phyloP scores from a whole-genome alignment of 2,888 invertebrate genomes.

The Hartigia nigra region DNA sequence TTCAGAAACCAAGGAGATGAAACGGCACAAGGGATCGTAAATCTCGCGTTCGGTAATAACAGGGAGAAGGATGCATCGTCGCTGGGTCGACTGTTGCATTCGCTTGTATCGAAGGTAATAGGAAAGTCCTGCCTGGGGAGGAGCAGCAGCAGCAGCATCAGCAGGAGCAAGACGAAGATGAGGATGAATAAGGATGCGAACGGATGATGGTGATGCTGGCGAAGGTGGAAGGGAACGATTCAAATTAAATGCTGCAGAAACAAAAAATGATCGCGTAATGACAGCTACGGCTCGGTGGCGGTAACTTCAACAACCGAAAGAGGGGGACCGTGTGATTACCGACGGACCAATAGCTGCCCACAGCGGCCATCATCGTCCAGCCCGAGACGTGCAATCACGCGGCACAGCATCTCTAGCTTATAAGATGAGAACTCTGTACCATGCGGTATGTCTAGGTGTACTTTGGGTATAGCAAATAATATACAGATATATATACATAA shows the following conservation, averaged over 20 bases:
- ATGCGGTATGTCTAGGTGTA: background rate
- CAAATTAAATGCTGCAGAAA: constrained; percentile 57
- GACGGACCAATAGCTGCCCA: constrained; percentile 62
- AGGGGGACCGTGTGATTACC: constrained; percentile 62
- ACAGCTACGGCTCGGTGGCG: constrained; percentile 48
- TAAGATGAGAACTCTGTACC: background rate
- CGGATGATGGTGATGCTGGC: background rate
- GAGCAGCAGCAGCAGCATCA: background rate
- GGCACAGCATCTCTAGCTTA: background rate
- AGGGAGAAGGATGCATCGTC: background rate
- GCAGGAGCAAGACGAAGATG: constrained; percentile 10
- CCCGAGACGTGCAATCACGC: constrained; percentile 65
- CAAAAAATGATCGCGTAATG: constrained; percentile 61
- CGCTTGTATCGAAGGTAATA: background rate
- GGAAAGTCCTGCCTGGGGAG: background rate
- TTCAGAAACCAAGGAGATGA: background rate
- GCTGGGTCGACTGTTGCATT: constrained; percentile 1
- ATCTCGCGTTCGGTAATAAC: constrained; percentile 8
- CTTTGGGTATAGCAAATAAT: background rate
- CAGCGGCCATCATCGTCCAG: constrained; percentile 66
- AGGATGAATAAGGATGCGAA: constrained; percentile 3
- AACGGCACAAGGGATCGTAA: background rate
- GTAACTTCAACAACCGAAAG: constrained; percentile 41
- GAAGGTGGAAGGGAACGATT: constrained; percentile 46
- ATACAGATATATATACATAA: background rate